A percentile compares a stretch with the other conserved stretches of the same genome.
Conservation (phyloP, 92 coral and sea anemone species). For the Epizoanthus stellaris region DNA sequence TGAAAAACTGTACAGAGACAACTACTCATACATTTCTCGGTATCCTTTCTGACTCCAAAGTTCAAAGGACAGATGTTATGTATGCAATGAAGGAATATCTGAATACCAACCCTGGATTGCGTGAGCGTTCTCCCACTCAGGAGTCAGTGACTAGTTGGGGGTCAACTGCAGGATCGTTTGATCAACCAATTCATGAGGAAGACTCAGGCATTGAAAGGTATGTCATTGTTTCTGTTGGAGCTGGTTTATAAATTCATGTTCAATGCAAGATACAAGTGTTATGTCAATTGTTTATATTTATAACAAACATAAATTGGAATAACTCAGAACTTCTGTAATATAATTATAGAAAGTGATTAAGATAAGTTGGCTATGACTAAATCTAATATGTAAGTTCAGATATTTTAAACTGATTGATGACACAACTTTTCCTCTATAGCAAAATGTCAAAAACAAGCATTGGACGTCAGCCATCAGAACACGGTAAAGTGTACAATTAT, state of each 20-base stretch:
- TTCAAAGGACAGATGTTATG: slow-evolving; percentile 73
- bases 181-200: not conserved
- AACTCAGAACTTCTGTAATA: no score
- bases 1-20: slow-evolving; percentile 58
- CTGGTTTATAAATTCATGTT: no score
- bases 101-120: not conserved
- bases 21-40: slow-evolving; percentile 55
- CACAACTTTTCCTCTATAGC: not conserved
- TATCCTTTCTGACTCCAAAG: slow-evolving; percentile 53
- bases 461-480: slow-evolving; percentile 32
- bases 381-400: no score
- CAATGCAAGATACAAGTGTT: no score
- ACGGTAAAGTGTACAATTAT: not conserved
- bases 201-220: slow-evolving; percentile 11
- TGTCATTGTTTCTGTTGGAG: not conserved
- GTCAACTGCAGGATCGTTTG: not conserved
- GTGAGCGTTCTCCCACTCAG: slow-evolving; percentile 45
- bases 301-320: no score
- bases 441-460: not conserved
- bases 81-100: slow-evolving; percentile 34
- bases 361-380: no score
- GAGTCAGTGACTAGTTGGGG: not conserved
- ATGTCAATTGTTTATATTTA: no score
- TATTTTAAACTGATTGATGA: no score
- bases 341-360: no score